A percentile compares a stretch with the other conserved stretches of the same genome.
phyloP scores from a whole-genome alignment of 2,113 vertebrate genomes.

The Paramisgurnus dabryanus region DNA sequence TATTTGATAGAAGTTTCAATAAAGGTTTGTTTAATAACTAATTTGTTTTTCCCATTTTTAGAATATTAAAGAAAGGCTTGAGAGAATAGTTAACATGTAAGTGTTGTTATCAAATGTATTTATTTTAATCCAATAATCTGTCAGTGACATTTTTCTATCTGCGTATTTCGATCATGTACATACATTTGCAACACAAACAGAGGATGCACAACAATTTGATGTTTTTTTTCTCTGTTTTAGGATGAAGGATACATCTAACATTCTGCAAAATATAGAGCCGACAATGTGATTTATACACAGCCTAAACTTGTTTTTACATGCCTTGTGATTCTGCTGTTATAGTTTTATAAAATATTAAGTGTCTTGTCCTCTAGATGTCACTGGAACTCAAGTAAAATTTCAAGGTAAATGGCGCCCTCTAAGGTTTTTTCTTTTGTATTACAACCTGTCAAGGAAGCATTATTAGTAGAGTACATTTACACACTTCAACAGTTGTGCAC shows the following conservation, averaged over 20 bases:
- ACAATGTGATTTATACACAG: constrained; percentile 35
- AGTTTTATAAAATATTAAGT: not conserved
- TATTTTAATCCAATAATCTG: no score
- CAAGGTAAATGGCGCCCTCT: constrained; percentile 24
- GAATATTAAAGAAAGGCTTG: constrained; percentile 79
- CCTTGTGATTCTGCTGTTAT: not conserved
- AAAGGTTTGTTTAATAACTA: not conserved
- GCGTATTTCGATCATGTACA: not conserved
- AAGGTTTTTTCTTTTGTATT: not conserved
- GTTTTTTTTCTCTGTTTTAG: constrained; percentile 65
- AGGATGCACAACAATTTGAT: not conserved
- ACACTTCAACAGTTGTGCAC: not conserved
- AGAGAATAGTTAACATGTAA: constrained; percentile 90
- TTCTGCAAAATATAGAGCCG: constrained; percentile 78
- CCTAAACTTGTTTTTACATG: not conserved
- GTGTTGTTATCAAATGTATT: constrained; percentile 60
- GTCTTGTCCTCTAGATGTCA: constrained; percentile 51
- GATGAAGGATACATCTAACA: constrained; percentile 83
- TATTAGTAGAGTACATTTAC: not conserved
- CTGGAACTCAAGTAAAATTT: constrained; percentile 16
- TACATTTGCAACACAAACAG: not conserved
- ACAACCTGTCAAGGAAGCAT: not conserved
- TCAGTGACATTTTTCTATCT: not conserved
- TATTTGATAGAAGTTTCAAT: not conserved
- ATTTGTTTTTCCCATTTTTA: constrained; percentile 69